phyloP scores from a whole-genome alignment of 2,113 vertebrate genomes.

The Muscicapa adusta region DNA sequence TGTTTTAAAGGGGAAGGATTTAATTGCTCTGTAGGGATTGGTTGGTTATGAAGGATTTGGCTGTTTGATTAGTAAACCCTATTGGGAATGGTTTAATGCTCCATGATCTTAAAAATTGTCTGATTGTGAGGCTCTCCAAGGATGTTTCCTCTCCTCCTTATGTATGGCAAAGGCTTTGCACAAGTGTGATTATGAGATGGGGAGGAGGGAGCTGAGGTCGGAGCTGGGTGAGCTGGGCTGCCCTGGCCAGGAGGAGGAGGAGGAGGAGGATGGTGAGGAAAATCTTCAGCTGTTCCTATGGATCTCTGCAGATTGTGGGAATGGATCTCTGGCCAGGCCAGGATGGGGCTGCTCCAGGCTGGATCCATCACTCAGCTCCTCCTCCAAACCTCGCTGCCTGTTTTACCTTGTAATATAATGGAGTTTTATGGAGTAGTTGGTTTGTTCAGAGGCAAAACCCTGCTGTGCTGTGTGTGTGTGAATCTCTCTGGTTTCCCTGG shows the following conservation, averaged over 20 bases:
- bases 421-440: neutral
- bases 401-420: neutral
- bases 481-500: neutral
- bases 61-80: conserved; percentile 99
- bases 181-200: conserved; percentile 81
- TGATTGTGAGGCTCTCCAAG: conserved; percentile 93
- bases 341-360: neutral
- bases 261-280: neutral
- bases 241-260: neutral
- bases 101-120: conserved; percentile 98
- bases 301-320: neutral
- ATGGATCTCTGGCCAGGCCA: neutral
- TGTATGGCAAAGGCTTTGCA: conserved; percentile 79
- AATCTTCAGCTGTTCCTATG: fast-evolving
- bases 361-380: neutral
- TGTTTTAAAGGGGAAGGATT: conserved; percentile 99
- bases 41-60: conserved; percentile 99
- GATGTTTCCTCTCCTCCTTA: conserved; percentile 77
- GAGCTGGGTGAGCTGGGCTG: conserved; percentile 28
- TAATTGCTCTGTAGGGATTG: conserved; percentile 99
- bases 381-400: neutral
- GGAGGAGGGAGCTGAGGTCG: conserved; percentile 8
- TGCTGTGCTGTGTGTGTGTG: neutral
- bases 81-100: conserved; percentile 98
- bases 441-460: neutral